phyloP scores from a whole-genome alignment of 2,113 vertebrate species.

The Echinops telfairi region DNA sequence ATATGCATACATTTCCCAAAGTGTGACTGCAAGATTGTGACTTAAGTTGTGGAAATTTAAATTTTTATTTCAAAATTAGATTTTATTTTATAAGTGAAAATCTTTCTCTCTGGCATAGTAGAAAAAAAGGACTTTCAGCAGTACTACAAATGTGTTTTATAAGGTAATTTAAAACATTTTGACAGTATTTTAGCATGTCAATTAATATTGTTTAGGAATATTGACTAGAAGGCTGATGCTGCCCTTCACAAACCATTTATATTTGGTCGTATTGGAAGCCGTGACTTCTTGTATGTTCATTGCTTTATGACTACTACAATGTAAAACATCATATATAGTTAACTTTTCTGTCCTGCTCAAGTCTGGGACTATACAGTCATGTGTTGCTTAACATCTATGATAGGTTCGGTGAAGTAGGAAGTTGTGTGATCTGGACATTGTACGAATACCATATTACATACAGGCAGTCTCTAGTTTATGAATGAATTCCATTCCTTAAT shows the following conservation, averaged over 20 bases:
- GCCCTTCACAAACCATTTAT: not conserved
- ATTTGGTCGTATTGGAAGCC: conserved; percentile 40
- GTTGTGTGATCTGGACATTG: not conserved
- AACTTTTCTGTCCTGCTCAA: conserved; percentile 13
- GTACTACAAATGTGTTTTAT: conserved; percentile 28
- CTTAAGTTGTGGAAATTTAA: conserved; percentile 40
- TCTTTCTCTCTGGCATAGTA: not conserved
- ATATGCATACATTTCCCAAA: not conserved
- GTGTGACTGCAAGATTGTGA: not conserved
- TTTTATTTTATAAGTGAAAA: conserved; percentile 59
- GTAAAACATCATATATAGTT: conserved; percentile 39
- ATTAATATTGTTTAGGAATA: conserved; percentile 56
- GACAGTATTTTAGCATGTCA: conserved; percentile 2
- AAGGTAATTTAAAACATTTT: conserved; percentile 15
- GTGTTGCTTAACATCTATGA: not conserved
- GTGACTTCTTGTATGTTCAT: not conserved
- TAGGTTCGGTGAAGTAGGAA: not conserved
- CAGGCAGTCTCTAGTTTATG: not conserved
- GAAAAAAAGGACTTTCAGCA: conserved; percentile 26
- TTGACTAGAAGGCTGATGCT: not conserved
- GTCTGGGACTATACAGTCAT: not conserved
- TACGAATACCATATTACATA: not conserved
- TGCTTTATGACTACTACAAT: conserved; percentile 44
- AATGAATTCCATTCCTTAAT: not conserved
- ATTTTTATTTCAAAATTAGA: conserved; percentile 51